Base-by-base conservation (phyloP, 23 tunicate genomes). In the Pegea sp. region DNA sequence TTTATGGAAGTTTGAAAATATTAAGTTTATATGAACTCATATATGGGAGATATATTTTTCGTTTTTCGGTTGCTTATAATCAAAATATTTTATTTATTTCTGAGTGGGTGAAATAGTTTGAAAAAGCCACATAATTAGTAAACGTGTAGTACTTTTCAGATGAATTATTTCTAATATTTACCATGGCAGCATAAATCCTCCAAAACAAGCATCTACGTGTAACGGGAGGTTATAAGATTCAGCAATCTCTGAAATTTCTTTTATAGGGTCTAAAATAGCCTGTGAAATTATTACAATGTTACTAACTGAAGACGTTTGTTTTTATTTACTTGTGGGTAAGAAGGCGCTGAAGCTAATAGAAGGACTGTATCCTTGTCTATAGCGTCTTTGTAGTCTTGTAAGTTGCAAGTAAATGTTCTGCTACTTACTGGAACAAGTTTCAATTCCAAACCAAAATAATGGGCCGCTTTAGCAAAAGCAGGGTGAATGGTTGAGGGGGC, bases 121-220 rank as follows among this genome's bases (percentile, higher is more conserved):
- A n/a, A n/a, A n/a, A n/a, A n/a, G n/a, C n/a, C n/a, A n/a, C n/a
- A n/a, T n/a, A n/a, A n/a, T n/a, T n/a, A n/a, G n/a, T n/a, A n/a
- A n/a, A n/a, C n/a, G n/a, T n/a, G n/a, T n/a, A n/a, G n/a, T n/a
- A n/a, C n/a, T n/a, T n/a, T n/a, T n/a, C n/a, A n/a, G n/a, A n/a
- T n/a, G n/a, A n/a, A n/a, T n/a, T n/a, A n/a, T n/a, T n/a, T n/a
- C n/a, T n/a, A n/a, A n/a, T n/a, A n/a, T n/a, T n/a, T 52, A 84
- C 95, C 95, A 84, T 24, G 95, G 95, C 38, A 67, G 29, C 81
- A 84, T 73, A 44, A 73, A 84, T 1, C 95, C 95, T 7, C 95
- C 95, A 33, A 69, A 84, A 29, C 95, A 84, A 26, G 86, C 95
- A 57, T 84, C 95, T 2, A 84, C 95, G 70, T 84, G 95, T 7